phyloP scores from a whole-genome alignment of 2,797 vertebrate genomes.

The Uromys caudimaculatus region DNA sequence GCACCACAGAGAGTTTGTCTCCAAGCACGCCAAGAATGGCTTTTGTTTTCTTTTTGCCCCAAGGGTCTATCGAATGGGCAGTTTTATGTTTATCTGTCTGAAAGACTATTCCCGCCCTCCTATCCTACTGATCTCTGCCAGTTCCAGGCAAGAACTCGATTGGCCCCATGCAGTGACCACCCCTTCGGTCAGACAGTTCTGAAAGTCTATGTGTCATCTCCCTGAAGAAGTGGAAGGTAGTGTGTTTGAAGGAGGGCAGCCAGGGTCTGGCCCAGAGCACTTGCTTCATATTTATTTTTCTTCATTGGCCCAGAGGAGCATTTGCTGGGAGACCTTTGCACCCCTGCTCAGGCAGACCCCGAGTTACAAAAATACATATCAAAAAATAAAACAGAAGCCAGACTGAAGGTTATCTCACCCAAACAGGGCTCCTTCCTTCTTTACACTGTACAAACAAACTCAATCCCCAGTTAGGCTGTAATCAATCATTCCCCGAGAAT shows the following conservation, averaged over 20 bases:
- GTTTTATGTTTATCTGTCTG: constrained; percentile 63
- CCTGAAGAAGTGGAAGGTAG: constrained; percentile 79
- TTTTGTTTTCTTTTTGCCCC: constrained; percentile 61
- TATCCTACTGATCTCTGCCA: not conserved
- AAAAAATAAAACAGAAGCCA: constrained; percentile 79
- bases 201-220: constrained; percentile 77
- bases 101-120: constrained; percentile 60
- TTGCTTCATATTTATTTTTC: constrained; percentile 74
- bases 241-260: constrained; percentile 72
- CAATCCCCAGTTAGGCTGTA: constrained; percentile 54
- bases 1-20: not conserved
- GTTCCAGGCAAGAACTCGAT: constrained; percentile 50
- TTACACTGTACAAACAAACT: constrained; percentile 70
- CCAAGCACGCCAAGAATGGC: constrained; percentile 37
- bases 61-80: constrained; percentile 55
- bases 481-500: constrained; percentile 55
- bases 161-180: constrained; percentile 30
- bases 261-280: constrained; percentile 58
- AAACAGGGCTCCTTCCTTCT: constrained; percentile 78
- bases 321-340: constrained; percentile 79
- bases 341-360: constrained; percentile 35
- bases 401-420: constrained; percentile 80
- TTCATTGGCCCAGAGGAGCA: constrained; percentile 70
- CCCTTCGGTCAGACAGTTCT: constrained; percentile 48
- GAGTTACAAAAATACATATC: constrained; percentile 74